Base-by-base conservation (phyloP, 2,797 vertebrate genomes). In the Halcyon badia region DNA sequence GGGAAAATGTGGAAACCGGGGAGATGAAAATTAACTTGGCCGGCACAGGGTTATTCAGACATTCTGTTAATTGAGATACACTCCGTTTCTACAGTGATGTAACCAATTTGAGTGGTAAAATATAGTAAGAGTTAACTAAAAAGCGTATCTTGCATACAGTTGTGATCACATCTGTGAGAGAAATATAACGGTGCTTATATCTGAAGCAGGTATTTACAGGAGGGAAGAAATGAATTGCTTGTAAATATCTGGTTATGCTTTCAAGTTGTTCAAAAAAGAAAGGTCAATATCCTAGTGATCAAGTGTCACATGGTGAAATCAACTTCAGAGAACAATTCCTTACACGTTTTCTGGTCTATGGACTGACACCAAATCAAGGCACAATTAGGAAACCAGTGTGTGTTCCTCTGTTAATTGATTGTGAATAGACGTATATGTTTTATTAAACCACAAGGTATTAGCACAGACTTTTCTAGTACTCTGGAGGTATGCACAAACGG, bases 321-420 rank as follows among this genome's bases (percentile, higher is more conserved):
- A 20, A 33, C 97, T 96, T 94, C 96, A 97, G 96, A 90, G 84
- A 97, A 86, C 33, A 18, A 51, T 98, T 94, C 62, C 69, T 92
- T 54, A 48, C 33, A 75, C 66, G 31, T 21, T 30, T 13, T 33
- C 21, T 58, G 37, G 48, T 56, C 57, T 66, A 19, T 57, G 41
- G 96, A 98, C 89, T 96, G 95, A 94, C 93, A 94, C 51, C 57
- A 97, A 98, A 98, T 97, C 97, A 97, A 97, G 72, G 69, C 68
- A 85, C 5, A 31, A 96, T 96, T 97, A 97, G 57, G 62, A 87
- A 97, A 97, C 54, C 93, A 90, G 81, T 90, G 96, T 46, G 56
- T 90, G 76, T 90, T 90, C 82, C 58, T 71, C 89, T 97, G 90
- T 81, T 94, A 97, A 98, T 94, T 95, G 93, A 97, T 96, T 98